These are phyloP conservation scores for Quadroppia sp. DNA, from an alignment of 2,888 invertebrate genomes.

Conservation along the genomic window DNA sequence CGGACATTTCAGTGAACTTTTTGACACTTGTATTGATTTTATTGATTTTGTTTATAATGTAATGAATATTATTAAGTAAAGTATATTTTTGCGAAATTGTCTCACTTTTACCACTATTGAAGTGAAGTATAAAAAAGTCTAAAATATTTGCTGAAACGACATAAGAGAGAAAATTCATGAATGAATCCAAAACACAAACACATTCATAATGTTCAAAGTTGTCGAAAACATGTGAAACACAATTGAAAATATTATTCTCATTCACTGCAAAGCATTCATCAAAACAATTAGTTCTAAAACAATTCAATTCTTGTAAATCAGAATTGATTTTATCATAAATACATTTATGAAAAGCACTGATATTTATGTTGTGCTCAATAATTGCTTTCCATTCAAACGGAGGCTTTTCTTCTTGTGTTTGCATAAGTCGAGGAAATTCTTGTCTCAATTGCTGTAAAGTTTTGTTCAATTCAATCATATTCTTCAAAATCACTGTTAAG, in stretches of 20 bases:
- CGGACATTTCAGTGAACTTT: neutral
- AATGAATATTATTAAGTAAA: slow-evolving; percentile 30
- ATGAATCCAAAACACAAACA: neutral
- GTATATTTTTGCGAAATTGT: slow-evolving; percentile 16
- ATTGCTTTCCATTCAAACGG: slow-evolving; percentile 10
- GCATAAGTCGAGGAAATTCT: slow-evolving; percentile 11
- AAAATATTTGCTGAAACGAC: slow-evolving; percentile 16
- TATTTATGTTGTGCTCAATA: neutral
- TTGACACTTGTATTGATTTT: neutral
- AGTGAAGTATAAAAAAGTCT: slow-evolving; percentile 24
- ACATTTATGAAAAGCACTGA: slow-evolving; percentile 1
- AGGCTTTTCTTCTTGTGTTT: neutral
- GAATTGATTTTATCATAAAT: slow-evolving; percentile 18
- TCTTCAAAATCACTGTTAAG: neutral
- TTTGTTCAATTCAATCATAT: neutral
- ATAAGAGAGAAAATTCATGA: slow-evolving; percentile 21
- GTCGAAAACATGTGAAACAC: slow-evolving; percentile 12
- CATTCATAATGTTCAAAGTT: slow-evolving; percentile 20
- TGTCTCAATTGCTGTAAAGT: neutral
- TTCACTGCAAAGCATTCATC: neutral
- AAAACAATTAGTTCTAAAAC: slow-evolving; percentile 1
- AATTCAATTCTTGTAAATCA: neutral
- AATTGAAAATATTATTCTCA: neutral
- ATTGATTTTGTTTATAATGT: neutral
- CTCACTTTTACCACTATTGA: slow-evolving; percentile 26